Conservation (phyloP, 2,888 invertebrate species). For the Folsomia manolachei region DNA sequence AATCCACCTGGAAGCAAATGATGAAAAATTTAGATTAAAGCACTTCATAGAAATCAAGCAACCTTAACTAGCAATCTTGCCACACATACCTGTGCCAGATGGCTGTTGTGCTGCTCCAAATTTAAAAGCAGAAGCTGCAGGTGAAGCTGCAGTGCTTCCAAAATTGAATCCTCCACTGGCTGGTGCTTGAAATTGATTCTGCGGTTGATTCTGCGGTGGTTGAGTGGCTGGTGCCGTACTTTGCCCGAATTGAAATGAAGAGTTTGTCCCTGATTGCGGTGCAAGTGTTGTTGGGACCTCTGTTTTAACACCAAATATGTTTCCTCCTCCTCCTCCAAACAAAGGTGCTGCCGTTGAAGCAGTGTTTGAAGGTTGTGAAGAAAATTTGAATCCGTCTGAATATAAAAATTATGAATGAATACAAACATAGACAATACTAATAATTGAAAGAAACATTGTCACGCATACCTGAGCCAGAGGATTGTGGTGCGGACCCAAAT, state of each 20-base stretch:
- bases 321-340: background rate
- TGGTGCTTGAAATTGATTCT: background rate
- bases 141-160: background rate
- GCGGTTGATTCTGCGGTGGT: background rate
- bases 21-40: no score
- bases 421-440: no score
- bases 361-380: constrained; percentile 16
- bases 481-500: no score
- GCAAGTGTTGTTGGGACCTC: background rate
- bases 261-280: constrained; percentile 1
- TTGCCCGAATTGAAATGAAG: background rate
- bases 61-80: no score
- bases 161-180: constrained; percentile 9
- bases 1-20: no score
- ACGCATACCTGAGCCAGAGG: no score
- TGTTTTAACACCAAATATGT: background rate
- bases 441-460: no score
- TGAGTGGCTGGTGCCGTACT: background rate
- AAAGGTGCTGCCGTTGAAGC: background rate
- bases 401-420: no score
- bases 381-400: constrained; percentile 23
- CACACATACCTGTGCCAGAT: background rate
- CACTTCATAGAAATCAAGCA: background rate
- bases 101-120: background rate
- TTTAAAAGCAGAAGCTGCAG: background rate